phyloP scores from a whole-genome alignment of 1,140 invertebrate genomes.

The Philopotamus ludificatus region DNA sequence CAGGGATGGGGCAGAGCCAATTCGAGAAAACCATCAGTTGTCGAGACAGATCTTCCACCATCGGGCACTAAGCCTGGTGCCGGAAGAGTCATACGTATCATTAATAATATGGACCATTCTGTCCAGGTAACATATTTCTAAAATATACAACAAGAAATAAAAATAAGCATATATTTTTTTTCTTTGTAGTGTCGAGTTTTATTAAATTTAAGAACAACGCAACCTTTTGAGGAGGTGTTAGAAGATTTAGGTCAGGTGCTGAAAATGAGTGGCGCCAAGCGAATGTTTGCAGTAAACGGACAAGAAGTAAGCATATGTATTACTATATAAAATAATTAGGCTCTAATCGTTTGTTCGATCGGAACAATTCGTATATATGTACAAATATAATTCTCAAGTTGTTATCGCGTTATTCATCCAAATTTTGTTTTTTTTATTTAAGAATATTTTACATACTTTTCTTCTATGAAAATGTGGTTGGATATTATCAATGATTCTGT shows the following conservation, averaged over 20 bases:
- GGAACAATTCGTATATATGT: too few relatives aligned
- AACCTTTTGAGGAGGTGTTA: slow-evolving; percentile 93
- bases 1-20: slow-evolving; percentile 59
- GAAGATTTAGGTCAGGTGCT: slow-evolving; percentile 89
- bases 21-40: slow-evolving; percentile 72
- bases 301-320: slow-evolving; percentile 73
- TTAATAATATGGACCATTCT: slow-evolving; percentile 88
- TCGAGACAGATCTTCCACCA: slow-evolving; percentile 69
- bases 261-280: slow-evolving; percentile 84
- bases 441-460: too few relatives aligned
- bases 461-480: too few relatives aligned
- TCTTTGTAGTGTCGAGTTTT: slow-evolving; percentile 78
- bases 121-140: slow-evolving; percentile 66
- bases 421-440: too few relatives aligned
- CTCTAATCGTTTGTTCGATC: neutral
- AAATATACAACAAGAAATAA: neutral
- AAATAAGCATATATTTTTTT: slow-evolving; percentile 14
- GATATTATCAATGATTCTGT: too few relatives aligned
- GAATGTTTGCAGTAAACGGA: slow-evolving; percentile 86
- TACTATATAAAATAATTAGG: neutral
- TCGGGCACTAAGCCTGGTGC: slow-evolving; percentile 72
- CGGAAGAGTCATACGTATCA: slow-evolving; percentile 84
- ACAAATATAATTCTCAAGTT: too few relatives aligned
- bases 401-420: too few relatives aligned
- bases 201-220: slow-evolving; percentile 86